phyloP scores from a whole-genome alignment of 2,113 vertebrate genomes.

The Candoia aspera region DNA sequence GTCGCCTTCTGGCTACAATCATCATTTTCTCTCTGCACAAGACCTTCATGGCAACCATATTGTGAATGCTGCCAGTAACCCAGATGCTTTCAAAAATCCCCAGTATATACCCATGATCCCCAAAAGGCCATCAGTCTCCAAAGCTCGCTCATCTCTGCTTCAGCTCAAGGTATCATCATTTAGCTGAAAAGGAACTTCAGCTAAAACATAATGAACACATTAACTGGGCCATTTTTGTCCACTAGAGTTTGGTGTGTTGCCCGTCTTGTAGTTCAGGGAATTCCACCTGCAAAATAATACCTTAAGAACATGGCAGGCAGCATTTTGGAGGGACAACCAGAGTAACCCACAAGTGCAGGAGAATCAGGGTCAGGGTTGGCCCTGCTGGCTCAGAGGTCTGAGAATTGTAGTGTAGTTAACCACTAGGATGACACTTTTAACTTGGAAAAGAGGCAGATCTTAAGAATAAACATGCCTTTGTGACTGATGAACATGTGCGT shows the following conservation, averaged over 20 bases:
- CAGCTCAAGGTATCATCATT: too few species aligned
- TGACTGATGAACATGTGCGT: background rate
- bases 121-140: too few species aligned
- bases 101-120: too few species aligned
- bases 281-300: too few species aligned
- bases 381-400: background rate
- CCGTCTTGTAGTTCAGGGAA: too few species aligned
- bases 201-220: background rate
- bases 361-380: background rate
- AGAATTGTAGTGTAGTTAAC: background rate
- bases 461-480: background rate
- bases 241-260: too few species aligned
- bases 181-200: background rate
- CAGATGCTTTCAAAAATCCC: background rate
- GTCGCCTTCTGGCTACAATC: background rate
- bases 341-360: too few species aligned
- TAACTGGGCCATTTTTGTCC: too few species aligned
- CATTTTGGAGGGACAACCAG: too few species aligned
- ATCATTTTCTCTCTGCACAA: background rate
- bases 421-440: background rate
- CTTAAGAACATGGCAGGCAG: too few species aligned
- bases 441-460: background rate
- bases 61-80: background rate
- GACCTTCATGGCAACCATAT: background rate
- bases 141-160: too few species aligned